These are phyloP conservation scores for Pseudochaenichthys georgianus DNA, from an alignment of 2,797 vertebrate species.

Conservation along the genomic window DNA sequence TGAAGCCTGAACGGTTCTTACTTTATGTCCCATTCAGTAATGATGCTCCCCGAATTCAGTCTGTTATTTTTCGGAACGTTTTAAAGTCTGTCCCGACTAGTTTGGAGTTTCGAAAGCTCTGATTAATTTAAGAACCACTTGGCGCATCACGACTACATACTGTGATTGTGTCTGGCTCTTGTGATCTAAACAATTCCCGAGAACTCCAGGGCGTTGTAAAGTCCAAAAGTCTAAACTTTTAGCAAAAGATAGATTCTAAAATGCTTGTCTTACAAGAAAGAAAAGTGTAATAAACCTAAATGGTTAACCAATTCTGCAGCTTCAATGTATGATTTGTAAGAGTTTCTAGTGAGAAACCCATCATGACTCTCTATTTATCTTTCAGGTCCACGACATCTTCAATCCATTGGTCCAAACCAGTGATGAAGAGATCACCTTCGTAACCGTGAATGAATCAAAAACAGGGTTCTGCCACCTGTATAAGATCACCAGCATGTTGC, in stretches of 20 bases:
- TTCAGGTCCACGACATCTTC: conserved; percentile 93
- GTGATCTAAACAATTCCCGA: too few relatives aligned
- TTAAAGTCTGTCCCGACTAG: too few relatives aligned
- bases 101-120: too few relatives aligned
- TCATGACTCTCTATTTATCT: background rate
- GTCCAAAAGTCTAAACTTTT: too few relatives aligned
- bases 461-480: conserved; percentile 94
- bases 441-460: conserved; percentile 91
- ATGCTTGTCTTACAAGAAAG: too few relatives aligned
- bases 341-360: background rate
- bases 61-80: background rate
- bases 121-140: too few relatives aligned
- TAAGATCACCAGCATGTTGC: conserved; percentile 86
- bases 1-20: background rate
- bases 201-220: too few relatives aligned
- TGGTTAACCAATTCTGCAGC: too few relatives aligned
- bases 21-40: conserved; percentile 5
- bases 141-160: too few relatives aligned
- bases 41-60: background rate
- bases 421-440: conserved; percentile 89
- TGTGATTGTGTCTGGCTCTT: too few relatives aligned
- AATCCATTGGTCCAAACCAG: conserved; percentile 88
- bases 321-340: background rate
- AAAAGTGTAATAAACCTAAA: too few relatives aligned
- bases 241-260: too few relatives aligned